Evolutionary conservation across 2,113 vertebrate species (phyloP).

Genomic region (Sylvietta virens): DNA sequence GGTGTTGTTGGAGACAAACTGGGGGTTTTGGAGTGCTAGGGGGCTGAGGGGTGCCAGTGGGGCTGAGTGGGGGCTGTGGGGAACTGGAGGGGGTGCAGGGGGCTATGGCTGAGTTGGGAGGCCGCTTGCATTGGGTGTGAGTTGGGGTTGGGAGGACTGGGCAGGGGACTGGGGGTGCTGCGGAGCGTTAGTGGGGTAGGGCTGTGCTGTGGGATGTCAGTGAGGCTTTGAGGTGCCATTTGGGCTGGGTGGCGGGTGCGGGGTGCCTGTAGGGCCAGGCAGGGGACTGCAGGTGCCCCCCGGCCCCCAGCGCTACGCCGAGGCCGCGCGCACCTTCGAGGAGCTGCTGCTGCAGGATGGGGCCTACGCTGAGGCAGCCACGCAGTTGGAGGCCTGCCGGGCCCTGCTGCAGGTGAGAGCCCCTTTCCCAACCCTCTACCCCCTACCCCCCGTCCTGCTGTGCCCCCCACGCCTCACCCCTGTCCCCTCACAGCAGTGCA

Average conservation of each 20-base stretch:
- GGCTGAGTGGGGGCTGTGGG: background rate
- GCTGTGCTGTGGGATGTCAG: no score
- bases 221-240: background rate
- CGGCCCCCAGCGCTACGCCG: conserved; percentile 70
- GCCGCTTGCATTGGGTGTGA: accelerated
- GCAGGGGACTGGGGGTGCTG: background rate
- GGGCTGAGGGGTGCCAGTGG: no score
- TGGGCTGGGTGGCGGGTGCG: background rate
- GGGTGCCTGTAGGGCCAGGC: background rate
- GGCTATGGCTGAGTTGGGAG: background rate
- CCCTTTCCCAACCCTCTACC: background rate
- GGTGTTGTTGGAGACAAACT: background rate
- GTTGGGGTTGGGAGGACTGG: background rate
- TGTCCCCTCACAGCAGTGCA: background rate
- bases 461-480: background rate
- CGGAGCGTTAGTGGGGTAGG: no score
- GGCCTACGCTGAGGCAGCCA: conserved; percentile 54
- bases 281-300: background rate
- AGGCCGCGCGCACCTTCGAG: conserved; percentile 73
- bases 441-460: background rate
- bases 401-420: background rate
- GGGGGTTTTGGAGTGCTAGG: background rate
- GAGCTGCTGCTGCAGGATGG: conserved; percentile 68
- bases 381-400: conserved; percentile 72
- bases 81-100: background rate